A percentile compares a stretch with the other conserved stretches of the same genome.
These are phyloP conservation scores for Onychomys arenicola DNA, from an alignment of 2,797 vertebrate genomes.

Conservation along the genomic window DNA sequence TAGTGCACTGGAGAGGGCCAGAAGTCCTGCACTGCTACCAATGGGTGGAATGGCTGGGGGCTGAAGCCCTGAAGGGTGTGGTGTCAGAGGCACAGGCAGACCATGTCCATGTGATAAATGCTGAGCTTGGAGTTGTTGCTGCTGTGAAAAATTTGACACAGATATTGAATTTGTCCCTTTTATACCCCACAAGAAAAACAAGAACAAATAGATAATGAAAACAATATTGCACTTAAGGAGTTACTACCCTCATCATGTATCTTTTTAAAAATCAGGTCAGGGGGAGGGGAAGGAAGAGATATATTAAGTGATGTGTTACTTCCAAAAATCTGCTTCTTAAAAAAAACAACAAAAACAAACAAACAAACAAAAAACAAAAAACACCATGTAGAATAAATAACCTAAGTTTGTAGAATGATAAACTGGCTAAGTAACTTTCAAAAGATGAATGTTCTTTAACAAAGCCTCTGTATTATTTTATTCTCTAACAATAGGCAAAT, in stretches of 20 bases:
- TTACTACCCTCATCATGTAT: neutral
- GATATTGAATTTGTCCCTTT: constrained; percentile 89
- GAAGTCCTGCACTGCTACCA: constrained; percentile 93
- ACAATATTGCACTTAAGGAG: neutral
- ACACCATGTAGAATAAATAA: neutral
- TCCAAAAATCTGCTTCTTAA: neutral
- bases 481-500: constrained; percentile 58
- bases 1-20: constrained; percentile 94
- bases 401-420: constrained; percentile 2
- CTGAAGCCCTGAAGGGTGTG: constrained; percentile 94
- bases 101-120: constrained; percentile 96
- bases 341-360: no score
- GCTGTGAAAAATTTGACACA: constrained; percentile 91
- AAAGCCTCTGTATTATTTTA: constrained; percentile 66
- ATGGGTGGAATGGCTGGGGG: constrained; percentile 93
- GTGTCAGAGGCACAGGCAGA: constrained; percentile 95
- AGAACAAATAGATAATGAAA: neutral
- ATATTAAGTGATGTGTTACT: neutral
- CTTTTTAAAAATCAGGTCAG: neutral
- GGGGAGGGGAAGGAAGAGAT: neutral
- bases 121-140: constrained; percentile 98
- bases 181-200: neutral
- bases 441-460: constrained; percentile 59
- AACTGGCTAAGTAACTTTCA: constrained; percentile 43
- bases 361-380: no score